Evolutionary conservation across 2,113 vertebrate genomes (phyloP).

Genomic region (Cromileptes altivelis): DNA sequence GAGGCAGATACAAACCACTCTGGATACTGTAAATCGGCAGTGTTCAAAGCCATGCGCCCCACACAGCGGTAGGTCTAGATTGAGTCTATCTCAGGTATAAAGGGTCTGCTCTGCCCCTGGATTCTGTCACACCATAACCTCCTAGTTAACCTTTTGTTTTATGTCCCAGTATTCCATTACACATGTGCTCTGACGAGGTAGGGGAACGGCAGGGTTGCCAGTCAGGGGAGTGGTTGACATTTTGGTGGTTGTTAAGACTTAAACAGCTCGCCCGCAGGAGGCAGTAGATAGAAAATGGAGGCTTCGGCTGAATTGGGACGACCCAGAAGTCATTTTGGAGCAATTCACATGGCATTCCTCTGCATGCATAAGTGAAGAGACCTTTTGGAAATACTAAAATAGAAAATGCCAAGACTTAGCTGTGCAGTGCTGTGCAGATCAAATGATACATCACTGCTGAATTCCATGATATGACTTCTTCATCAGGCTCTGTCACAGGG

Average conservation of each 20-base stretch:
- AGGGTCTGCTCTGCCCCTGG: conserved; percentile 39
- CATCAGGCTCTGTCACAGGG: neutral
- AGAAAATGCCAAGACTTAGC: conserved; percentile 52
- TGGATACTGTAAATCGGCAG: conserved; percentile 36
- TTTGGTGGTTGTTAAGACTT: conserved; percentile 74
- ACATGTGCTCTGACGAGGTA: conserved; percentile 36
- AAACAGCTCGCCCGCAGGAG: conserved; percentile 64
- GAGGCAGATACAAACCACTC: conserved; percentile 21
- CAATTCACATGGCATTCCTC: conserved; percentile 45
- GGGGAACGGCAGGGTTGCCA: conserved; percentile 54
- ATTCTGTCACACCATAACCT: conserved; percentile 62
- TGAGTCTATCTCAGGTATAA: conserved; percentile 41
- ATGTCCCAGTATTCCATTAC: conserved; percentile 65
- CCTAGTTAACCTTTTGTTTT: conserved; percentile 79
- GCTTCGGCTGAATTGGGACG: conserved; percentile 51
- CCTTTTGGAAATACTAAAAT: conserved; percentile 70
- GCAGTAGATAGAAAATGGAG: conserved; percentile 54
- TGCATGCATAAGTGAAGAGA: conserved; percentile 67
- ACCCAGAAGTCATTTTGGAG: conserved; percentile 56
- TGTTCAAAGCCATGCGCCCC: conserved; percentile 19
- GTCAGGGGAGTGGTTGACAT: conserved; percentile 75
- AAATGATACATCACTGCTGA: conserved; percentile 6
- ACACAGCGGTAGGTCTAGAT: conserved; percentile 33
- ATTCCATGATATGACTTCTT: conserved; percentile 8
- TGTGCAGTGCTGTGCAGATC: conserved; percentile 31